Base-by-base conservation (phyloP, 2,797 vertebrate species). In the Anomalospiza imberbis region DNA sequence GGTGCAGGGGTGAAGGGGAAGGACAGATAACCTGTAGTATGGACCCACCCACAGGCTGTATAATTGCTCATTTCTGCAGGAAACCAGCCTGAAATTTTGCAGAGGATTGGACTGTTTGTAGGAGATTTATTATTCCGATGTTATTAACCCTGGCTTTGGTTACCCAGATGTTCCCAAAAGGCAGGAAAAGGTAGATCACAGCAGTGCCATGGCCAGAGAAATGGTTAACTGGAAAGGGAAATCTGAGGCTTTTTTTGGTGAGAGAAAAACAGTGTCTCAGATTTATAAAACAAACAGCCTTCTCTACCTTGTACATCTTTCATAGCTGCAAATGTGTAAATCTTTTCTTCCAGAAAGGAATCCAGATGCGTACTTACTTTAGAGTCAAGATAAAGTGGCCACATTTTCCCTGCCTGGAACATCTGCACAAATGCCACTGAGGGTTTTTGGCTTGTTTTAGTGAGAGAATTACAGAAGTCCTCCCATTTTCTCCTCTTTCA, bases 271-370 rank as follows among this genome's bases (percentile, higher is more conserved):
- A 76, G 21, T 0, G 2, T 74, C 65, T 88, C 0, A 61, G 38
- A 26, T 61, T 24, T 13, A 29, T 71, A 65, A 88, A 92, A 32
- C 40, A 60, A 65, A 31, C 31, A 45, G 42, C 53, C 26, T 65
- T 89, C 72, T 89, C 68, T 74, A 68, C 74, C 67, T 88, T 68
- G 48, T 6, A 13, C 0, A 2, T 63, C 72, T 81, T 89, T 89
- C 26, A 21, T 34, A 60, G 87, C 3, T 3, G 62, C 53, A 79
- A 76, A 71, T 31, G 14, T 75, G 38, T 83, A 72, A 83, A 68
- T 89, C 44, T 91, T 68, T 93, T 85, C 61, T 85, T 88, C 72
- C 70, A 85, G 78, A 60, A 85, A 82, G 67, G 71, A 74, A 83
- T 85, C 62, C 78, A 92, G 54, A 74, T 66, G 17, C 57, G 85